These are phyloP conservation scores for Andrena marginata DNA, from an alignment of 2,888 invertebrate species.

Conservation along the genomic window DNA sequence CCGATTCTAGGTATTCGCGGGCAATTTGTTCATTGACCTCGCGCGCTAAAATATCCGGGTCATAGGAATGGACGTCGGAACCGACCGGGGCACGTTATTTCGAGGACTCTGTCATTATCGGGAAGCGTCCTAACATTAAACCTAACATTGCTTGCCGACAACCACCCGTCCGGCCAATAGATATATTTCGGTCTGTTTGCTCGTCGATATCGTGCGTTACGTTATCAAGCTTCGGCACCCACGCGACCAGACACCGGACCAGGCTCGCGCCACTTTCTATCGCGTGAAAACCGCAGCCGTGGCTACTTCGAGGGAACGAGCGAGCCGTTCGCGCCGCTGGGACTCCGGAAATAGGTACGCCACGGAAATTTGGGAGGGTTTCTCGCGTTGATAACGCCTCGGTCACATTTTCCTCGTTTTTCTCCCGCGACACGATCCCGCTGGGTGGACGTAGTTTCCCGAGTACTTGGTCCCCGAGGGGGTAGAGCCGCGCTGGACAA, in stretches of 20 bases:
- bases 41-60: constrained; percentile 21
- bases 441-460: constrained; percentile 36
- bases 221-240: constrained; percentile 56
- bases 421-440: constrained; percentile 48
- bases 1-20: not conserved
- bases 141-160: no score
- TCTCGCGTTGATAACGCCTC: constrained; percentile 33
- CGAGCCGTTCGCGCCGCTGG: not conserved
- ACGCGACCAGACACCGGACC: constrained; percentile 39
- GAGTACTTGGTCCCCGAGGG: constrained; percentile 32
- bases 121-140: constrained; percentile 62
- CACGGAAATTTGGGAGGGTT: constrained; percentile 36
- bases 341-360: constrained; percentile 17
- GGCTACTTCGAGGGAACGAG: constrained; percentile 7
- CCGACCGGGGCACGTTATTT: constrained; percentile 50
- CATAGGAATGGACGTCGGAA: constrained; percentile 40
- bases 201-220: constrained; percentile 63
- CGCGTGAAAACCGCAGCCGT: constrained; percentile 39
- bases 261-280: constrained; percentile 54
- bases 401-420: constrained; percentile 49
- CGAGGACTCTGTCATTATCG: constrained; percentile 58
- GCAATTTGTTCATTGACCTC: constrained; percentile 20
- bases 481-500: constrained; percentile 53
- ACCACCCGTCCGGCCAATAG: constrained; percentile 26
- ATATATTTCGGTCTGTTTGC: constrained; percentile 57